Evolutionary conservation across 2,888 invertebrate species (phyloP).

Genomic region (Xestia xanthographa): DNA sequence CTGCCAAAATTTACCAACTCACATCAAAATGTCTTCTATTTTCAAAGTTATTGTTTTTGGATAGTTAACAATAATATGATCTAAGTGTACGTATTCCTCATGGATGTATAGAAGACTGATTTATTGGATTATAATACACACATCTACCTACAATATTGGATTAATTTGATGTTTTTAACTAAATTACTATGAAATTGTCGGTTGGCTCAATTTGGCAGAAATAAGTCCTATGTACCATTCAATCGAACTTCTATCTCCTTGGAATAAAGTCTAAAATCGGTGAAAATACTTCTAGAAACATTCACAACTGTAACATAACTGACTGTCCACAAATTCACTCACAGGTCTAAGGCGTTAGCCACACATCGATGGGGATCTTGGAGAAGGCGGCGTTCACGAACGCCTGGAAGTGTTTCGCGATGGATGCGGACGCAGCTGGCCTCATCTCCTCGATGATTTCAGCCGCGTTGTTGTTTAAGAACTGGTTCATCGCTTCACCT

Average conservation of each 20-base stretch:
- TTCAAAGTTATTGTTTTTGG: neutral
- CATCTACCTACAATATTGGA: neutral
- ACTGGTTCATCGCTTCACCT: conserved; percentile 96
- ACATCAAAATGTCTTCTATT: neutral
- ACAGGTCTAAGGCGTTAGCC: conserved; percentile 89
- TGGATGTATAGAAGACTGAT: neutral
- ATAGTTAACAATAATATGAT: neutral
- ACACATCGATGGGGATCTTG: conserved; percentile 93
- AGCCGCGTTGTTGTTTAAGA: conserved; percentile 94
- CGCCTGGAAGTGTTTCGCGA: conserved; percentile 93
- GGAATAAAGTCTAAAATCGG: conserved; percentile 28
- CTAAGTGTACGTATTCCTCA: neutral
- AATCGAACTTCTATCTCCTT: neutral
- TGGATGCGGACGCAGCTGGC: conserved; percentile 93
- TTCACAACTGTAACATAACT: conserved; percentile 32
- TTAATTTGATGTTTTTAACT: neutral
- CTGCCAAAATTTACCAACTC: neutral
- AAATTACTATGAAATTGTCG: neutral
- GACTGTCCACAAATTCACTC: conserved; percentile 31
- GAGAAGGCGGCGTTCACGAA: conserved; percentile 94
- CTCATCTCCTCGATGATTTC: conserved; percentile 96
- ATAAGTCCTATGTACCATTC: conserved; percentile 17
- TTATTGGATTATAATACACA: neutral
- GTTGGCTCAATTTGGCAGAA: neutral
- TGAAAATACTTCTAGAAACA: conserved; percentile 24